Evolutionary conservation across 2,888 invertebrate species (phyloP).

Genomic region (Standfussiana lucernea): DNA sequence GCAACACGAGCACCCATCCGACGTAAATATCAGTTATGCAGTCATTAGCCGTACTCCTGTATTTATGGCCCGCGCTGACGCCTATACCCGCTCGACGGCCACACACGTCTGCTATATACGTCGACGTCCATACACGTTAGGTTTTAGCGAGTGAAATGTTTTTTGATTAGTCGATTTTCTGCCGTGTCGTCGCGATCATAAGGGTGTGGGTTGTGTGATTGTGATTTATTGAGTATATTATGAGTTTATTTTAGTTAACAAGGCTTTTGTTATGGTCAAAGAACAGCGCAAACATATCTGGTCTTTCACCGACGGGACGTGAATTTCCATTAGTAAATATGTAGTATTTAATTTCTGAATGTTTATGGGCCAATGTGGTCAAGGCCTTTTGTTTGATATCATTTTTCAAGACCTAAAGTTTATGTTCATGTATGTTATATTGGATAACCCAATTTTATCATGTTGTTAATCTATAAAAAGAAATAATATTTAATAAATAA

Average conservation of each 20-base stretch:
- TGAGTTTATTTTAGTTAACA: background rate
- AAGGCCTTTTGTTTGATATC: too few species aligned
- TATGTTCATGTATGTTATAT: too few species aligned
- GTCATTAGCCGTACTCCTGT: constrained; percentile 65
- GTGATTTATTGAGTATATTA: constrained; percentile 34
- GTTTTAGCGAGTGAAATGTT: constrained; percentile 59
- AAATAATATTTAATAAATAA: too few species aligned
- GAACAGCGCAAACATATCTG: background rate
- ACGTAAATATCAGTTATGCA: constrained; percentile 71
- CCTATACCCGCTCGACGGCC: constrained; percentile 33
- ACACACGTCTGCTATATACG: background rate
- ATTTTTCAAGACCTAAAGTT: too few species aligned
- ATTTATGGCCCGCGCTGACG: constrained; percentile 61
- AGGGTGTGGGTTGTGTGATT: constrained; percentile 24
- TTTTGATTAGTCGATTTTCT: constrained; percentile 68
- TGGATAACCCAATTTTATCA: too few species aligned
- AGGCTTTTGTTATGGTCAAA: background rate
- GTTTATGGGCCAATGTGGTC: too few species aligned
- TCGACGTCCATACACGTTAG: constrained; percentile 50
- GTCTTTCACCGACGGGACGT: background rate
- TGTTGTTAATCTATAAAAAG: too few species aligned
- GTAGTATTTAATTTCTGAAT: too few species aligned
- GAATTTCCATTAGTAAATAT: too few species aligned
- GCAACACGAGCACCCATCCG: constrained; percentile 55
- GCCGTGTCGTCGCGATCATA: constrained; percentile 31